phyloP scores from a whole-genome alignment of 2,888 invertebrate genomes.

The Alentia gelatinosa region DNA sequence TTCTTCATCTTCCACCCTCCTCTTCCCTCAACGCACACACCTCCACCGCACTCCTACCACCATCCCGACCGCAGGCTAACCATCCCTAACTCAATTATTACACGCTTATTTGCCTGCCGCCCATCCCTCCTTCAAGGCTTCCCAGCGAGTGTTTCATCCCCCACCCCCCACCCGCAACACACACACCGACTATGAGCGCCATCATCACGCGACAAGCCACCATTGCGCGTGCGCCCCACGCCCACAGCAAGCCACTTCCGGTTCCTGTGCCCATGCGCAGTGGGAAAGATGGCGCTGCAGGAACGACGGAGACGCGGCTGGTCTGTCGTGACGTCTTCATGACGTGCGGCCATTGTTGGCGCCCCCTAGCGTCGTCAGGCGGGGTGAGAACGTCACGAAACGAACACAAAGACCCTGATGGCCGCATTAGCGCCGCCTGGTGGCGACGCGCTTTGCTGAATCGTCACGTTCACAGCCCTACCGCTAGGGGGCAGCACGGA shows the following conservation, averaged over 20 bases:
- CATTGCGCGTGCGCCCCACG: too few relatives aligned
- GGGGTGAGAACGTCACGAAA: background rate
- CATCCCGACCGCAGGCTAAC: background rate
- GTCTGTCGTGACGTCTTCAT: background rate
- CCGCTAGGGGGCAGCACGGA: background rate
- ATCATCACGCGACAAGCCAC: background rate
- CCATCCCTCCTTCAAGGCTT: too few relatives aligned
- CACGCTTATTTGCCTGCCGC: background rate
- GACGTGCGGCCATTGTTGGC: background rate
- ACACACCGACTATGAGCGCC: background rate
- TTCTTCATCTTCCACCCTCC: background rate
- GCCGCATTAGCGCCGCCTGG: background rate
- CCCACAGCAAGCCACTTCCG: too few relatives aligned
- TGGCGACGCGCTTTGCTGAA: background rate
- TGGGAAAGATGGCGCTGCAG: background rate
- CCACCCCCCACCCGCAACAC: too few relatives aligned
- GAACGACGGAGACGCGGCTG: background rate
- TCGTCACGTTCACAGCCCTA: background rate
- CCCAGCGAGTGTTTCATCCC: too few relatives aligned
- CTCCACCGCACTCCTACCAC: background rate
- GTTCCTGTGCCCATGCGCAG: background rate
- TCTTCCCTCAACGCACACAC: background rate
- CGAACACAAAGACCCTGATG: background rate
- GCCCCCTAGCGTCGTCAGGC: background rate
- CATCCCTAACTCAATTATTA: background rate